phyloP scores from a whole-genome alignment of 2,888 invertebrate species.

The Dimorphilus gyrociliatus region DNA sequence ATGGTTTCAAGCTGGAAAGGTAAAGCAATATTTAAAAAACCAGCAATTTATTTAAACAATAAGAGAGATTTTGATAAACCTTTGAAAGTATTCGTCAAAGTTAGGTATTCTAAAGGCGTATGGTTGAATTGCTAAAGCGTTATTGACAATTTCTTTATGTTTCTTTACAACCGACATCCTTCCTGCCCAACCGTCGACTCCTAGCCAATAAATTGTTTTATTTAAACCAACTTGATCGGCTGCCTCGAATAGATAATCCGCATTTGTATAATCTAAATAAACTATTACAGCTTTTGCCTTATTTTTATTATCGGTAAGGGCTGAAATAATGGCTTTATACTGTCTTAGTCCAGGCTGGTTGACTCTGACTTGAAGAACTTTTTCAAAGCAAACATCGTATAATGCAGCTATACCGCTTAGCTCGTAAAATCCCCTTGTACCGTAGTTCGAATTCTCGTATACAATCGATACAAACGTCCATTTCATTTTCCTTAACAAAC shows the following conservation, averaged over 20 bases:
- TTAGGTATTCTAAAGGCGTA: constrained; percentile 37
- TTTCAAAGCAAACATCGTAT: no score
- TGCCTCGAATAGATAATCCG: constrained; percentile 38
- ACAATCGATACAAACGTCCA: constrained; percentile 45
- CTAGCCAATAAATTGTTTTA: constrained; percentile 41
- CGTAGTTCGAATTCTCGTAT: constrained; percentile 45
- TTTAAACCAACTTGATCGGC: constrained; percentile 24
- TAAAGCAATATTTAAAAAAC: no score
- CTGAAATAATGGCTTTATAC: no score
- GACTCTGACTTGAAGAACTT: no score
- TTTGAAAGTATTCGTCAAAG: constrained; percentile 43
- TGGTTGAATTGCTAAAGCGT: constrained; percentile 44
- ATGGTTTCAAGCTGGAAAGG: constrained; percentile 19
- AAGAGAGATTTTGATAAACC: constrained; percentile 10
- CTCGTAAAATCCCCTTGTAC: constrained; percentile 42
- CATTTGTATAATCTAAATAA: constrained; percentile 41
- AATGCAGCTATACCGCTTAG: constrained; percentile 34
- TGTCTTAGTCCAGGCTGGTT: no score
- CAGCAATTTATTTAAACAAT: no score
- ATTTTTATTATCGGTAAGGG: no score
- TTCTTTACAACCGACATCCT: constrained; percentile 17
- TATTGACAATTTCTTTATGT: constrained; percentile 37
- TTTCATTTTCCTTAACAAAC: constrained; percentile 42
- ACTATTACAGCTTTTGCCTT: constrained; percentile 35
- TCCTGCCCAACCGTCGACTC: constrained; percentile 43